These are phyloP conservation scores for Sphaeridia pumilis DNA, from an alignment of 2,888 invertebrate genomes.

Conservation along the genomic window DNA sequence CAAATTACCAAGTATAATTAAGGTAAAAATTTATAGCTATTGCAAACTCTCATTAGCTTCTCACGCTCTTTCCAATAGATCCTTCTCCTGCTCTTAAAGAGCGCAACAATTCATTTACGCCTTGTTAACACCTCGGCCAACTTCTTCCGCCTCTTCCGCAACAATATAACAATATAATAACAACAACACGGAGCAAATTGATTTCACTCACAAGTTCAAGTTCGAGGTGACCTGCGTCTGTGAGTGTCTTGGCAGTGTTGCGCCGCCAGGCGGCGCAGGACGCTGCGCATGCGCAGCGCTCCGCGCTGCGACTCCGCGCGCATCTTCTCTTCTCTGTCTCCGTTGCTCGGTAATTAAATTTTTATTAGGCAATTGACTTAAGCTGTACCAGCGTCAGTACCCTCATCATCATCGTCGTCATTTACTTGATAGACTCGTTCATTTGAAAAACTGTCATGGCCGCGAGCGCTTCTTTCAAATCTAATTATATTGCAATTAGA, in stretches of 20 bases:
- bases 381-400: too few species aligned
- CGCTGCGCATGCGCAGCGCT: too few species aligned
- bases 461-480: constrained; percentile 21
- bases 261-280: too few species aligned
- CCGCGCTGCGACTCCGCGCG: too few species aligned
- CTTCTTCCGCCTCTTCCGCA: too few species aligned
- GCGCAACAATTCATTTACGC: not conserved
- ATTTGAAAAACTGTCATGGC: too few species aligned
- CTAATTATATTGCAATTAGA: constrained; percentile 31
- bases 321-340: too few species aligned
- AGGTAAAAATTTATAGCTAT: not conserved
- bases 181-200: too few species aligned
- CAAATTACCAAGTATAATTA: not conserved
- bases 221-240: not conserved
- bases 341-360: constrained; percentile 19
- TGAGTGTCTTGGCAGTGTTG: too few species aligned
- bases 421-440: too few species aligned
- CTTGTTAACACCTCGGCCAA: not conserved
- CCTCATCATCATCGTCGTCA: too few species aligned
- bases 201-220: not conserved
- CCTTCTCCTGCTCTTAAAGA: not conserved
- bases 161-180: too few species aligned
- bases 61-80: not conserved
- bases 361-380: constrained; percentile 17
- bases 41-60: not conserved